Percentiles rank a stretch among this genome's conserved stretches.
Evolutionary conservation across 2,888 invertebrate genomes (phyloP).

Genomic region (Lycaena phlaeas): DNA sequence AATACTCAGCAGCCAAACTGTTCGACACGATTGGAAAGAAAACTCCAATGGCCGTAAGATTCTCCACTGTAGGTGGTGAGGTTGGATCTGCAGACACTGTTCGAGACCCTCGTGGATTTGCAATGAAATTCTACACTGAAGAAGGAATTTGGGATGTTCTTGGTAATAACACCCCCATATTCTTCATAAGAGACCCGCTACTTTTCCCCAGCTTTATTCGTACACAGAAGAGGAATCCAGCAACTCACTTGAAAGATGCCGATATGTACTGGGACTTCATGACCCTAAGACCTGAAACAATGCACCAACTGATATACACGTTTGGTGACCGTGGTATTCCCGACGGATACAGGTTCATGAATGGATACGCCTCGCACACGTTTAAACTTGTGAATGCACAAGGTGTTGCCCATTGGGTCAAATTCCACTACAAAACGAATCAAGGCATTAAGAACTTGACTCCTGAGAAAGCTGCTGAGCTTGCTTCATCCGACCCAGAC

Average conservation of each 20-base stretch:
- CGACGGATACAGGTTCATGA: slow-evolving; percentile 94
- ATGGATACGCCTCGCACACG: slow-evolving; percentile 96
- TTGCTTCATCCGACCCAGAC: slow-evolving; percentile 87
- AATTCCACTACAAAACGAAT: slow-evolving; percentile 94
- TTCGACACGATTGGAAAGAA: slow-evolving; percentile 84
- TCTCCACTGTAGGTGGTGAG: slow-evolving; percentile 92
- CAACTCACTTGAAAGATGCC: slow-evolving; percentile 90
- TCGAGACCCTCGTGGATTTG: slow-evolving; percentile 93
- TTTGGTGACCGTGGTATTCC: slow-evolving; percentile 96
- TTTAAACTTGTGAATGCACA: slow-evolving; percentile 90
- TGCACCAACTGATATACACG: slow-evolving; percentile 87
- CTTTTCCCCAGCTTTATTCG: slow-evolving; percentile 97
- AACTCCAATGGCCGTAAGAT: slow-evolving; percentile 85
- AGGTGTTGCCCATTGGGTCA: slow-evolving; percentile 85
- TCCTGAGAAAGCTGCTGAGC: slow-evolving; percentile 77
- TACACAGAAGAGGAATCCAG: slow-evolving; percentile 96
- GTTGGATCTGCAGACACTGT: slow-evolving; percentile 93
- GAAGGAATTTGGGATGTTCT: slow-evolving; percentile 96
- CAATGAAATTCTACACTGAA: slow-evolving; percentile 94
- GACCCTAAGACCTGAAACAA: slow-evolving; percentile 87
- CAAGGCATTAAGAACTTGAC: slow-evolving; percentile 90
- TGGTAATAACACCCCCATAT: slow-evolving; percentile 94
- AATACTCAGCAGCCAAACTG: slow-evolving; percentile 84
- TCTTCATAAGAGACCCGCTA: slow-evolving; percentile 92
- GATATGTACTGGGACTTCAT: slow-evolving; percentile 99